phyloP scores from a whole-genome alignment of 2,797 vertebrate genomes.

The Petrocephalus schoutedeni region DNA sequence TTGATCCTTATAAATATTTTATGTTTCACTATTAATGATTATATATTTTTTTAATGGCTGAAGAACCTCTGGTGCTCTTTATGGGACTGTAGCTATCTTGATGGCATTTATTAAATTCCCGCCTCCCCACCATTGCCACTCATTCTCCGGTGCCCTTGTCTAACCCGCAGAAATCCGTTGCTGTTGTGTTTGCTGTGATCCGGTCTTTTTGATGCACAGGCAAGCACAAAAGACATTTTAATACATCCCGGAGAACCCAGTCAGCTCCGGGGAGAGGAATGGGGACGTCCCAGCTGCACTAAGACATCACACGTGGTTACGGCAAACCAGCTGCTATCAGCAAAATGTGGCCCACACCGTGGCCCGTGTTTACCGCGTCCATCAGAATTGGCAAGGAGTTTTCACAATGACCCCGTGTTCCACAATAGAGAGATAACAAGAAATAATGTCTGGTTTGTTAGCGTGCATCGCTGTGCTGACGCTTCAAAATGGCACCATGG shows the following conservation, averaged over 20 bases:
- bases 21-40: background rate
- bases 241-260: background rate
- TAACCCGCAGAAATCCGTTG: slow-evolving; percentile 17
- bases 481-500: slow-evolving; percentile 20
- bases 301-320: slow-evolving; percentile 13
- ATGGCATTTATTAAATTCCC: background rate
- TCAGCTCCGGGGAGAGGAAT: background rate
- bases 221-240: slow-evolving; percentile 17
- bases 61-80: background rate
- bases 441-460: slow-evolving; percentile 17
- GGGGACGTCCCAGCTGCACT: slow-evolving; percentile 17
- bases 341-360: background rate
- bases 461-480: slow-evolving; percentile 24
- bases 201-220: slow-evolving; percentile 18
- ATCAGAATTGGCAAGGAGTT: slow-evolving; percentile 21
- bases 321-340: background rate
- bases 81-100: background rate
- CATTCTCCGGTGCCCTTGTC: background rate
- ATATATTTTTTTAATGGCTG: background rate
- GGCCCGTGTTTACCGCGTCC: slow-evolving; percentile 9
- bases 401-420: background rate
- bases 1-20: background rate
- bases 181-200: slow-evolving; percentile 21
- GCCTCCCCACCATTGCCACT: background rate
- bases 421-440: slow-evolving; percentile 7